Percentiles rank a stretch among this genome's conserved stretches.
Evolutionary conservation across 2,113 vertebrate species (phyloP).

Genomic region (Forbesichthys agassizii): DNA sequence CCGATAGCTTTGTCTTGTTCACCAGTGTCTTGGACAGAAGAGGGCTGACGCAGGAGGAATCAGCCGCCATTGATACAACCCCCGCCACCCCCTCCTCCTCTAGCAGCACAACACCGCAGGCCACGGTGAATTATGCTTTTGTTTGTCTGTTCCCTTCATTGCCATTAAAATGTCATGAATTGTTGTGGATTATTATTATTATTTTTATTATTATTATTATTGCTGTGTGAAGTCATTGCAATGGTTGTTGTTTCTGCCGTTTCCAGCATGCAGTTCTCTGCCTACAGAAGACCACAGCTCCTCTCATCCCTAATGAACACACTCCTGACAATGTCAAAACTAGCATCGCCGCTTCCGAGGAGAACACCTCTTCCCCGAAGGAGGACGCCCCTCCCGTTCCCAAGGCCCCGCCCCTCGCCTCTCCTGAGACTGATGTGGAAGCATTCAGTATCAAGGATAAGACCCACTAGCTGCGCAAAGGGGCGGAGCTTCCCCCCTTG

Average conservation of each 20-base stretch:
- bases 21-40: conserved; percentile 80
- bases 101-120: conserved; percentile 58
- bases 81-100: conserved; percentile 34
- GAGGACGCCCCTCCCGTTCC: conserved; percentile 47
- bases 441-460: conserved; percentile 66
- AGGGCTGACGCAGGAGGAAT: conserved; percentile 70
- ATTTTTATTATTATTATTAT: no score
- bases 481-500: conserved; percentile 7
- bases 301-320: conserved; percentile 77
- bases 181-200: no score
- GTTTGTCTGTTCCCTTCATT: no score
- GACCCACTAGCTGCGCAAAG: conserved; percentile 61
- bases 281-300: conserved; percentile 76
- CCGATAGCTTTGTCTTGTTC: conserved; percentile 32
- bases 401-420: conserved; percentile 58
- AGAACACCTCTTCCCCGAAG: conserved; percentile 53
- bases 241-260: neutral
- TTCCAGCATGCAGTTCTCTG: conserved; percentile 28
- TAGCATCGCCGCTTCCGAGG: conserved; percentile 48
- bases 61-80: conserved; percentile 27
- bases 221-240: neutral
- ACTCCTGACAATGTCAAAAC: conserved; percentile 73
- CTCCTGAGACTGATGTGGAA: conserved; percentile 63
- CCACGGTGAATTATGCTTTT: conserved; percentile 62
- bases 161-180: no score